These are phyloP conservation scores for Pseudomyrmex pallidus DNA, from an alignment of 1,140 invertebrate species.

Conservation along the genomic window DNA sequence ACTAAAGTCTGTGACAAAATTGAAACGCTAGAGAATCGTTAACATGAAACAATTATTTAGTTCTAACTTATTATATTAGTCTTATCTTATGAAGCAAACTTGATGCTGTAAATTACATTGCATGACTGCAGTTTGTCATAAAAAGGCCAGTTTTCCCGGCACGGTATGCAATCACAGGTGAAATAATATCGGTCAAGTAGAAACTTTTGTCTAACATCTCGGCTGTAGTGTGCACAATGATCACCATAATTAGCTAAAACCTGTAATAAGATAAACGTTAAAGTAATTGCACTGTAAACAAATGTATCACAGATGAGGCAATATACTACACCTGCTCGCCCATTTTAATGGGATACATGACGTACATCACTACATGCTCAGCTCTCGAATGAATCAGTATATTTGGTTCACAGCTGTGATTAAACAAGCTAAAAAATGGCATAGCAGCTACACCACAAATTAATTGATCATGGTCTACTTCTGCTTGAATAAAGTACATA, in stretches of 20 bases:
- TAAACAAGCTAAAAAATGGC: conserved; percentile 92
- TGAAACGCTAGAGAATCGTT: neutral
- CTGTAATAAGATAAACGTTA: conserved; percentile 57
- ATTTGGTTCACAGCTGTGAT: conserved; percentile 96
- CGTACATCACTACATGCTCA: conserved; percentile 86
- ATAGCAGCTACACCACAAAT: conserved; percentile 89
- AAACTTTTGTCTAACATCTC: conserved; percentile 70
- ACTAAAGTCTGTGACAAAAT: conserved; percentile 30
- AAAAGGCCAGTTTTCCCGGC: conserved; percentile 89
- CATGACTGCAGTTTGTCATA: conserved; percentile 81
- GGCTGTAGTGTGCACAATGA: conserved; percentile 69
- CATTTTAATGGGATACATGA: conserved; percentile 88
- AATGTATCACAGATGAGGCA: too few relatives aligned
- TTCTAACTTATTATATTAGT: neutral
- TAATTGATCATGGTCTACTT: conserved; percentile 53
- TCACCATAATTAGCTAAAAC: conserved; percentile 80
- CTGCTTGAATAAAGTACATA: conserved; percentile 71
- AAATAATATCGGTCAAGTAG: conserved; percentile 85
- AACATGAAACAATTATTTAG: neutral
- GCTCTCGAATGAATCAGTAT: conserved; percentile 88
- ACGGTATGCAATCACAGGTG: conserved; percentile 91
- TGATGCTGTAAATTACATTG: conserved; percentile 44
- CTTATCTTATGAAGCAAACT: neutral
- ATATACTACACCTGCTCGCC: conserved; percentile 85
- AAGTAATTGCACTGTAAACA: neutral